Evolutionary conservation across 2,113 vertebrate genomes (phyloP), one percentile per base, ranked within the genome.

Genomic region (Xenopus laevis): DNA sequence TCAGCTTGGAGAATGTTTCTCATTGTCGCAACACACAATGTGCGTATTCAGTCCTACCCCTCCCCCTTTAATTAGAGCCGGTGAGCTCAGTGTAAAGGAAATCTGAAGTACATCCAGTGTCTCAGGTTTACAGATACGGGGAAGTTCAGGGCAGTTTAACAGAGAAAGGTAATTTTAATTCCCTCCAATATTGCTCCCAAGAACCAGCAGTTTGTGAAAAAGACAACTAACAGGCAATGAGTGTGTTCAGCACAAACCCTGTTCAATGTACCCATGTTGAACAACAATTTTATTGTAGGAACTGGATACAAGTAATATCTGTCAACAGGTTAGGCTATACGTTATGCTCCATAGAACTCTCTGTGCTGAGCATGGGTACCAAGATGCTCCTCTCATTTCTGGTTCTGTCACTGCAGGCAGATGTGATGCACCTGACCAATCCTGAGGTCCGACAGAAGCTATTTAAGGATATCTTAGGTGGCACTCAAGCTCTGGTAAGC

Each of bases 1-100:
- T 96, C 96, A 0, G 96, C 97, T 47, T 99, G 97, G 97, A 73
- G 96, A 69, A 94, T 94, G 87, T 85, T 98, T 75, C 93, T 99
- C 12, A 94, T 99, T 60, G 92, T 99, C 10, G 94, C 96, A 75
- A 93, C 94, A 0, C 92, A 88, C 67, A 94, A 98, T 0, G 97
- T 99, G 89, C 79, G 95, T 72, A 71, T 40, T 1, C 5, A 4
- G 0, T 13, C 4, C 8, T 5, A 1, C 8, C 33, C 5, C 33
- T 40, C 8, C 5, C 33, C 5, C 33, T 40, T 6, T 40, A 40
- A 40, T 4, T 9, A 40, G 30, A 6, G 3, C 6, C 30, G 6
- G 6, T 33, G 6, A 6, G 6, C 30, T 33, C 33, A 40, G 5
- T 40, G 6, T 40, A 40, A 40, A 40, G 33, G 33, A 40, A 40